Base-by-base conservation (phyloP, 2,888 invertebrate genomes). In the Argyresthia albistria region DNA sequence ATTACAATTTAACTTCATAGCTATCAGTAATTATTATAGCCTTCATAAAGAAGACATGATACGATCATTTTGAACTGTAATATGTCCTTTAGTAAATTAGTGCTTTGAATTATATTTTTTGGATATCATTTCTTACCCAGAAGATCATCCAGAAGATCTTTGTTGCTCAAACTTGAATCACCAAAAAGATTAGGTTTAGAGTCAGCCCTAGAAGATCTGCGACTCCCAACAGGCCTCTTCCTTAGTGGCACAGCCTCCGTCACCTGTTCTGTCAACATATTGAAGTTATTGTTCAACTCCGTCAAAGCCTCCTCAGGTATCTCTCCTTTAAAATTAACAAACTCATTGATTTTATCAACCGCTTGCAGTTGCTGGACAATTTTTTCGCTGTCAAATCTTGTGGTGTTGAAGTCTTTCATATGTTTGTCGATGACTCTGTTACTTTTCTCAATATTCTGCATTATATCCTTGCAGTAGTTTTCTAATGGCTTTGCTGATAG, bases 371-470 rank as follows among this genome's bases (percentile, higher is more conserved):
- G 83, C 52, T 88, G 74, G 0, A 88, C 73, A 7, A 90, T 57
- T 53, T 81, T 82, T 47, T 89, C 84, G 12, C 84, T 88, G 35
- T 89, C 88, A 14, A 75, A 70, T 61, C 75, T 78, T 0, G 84
- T 77, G 12, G 67, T 69, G 57, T 78, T 80, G 51, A 89, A 84
- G 49, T 83, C 80, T 56, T 82, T 80, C 60, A 88, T 78, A 55
- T 90, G 90, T 54, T 68, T 80, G 52, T 90, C 88, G 37, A 90
- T 88, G 1, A 83, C 73, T 70, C 79, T 77, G 55, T 63, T 77
- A 49, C 80, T 87, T 54, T 77, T 83, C 54, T 87, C 83, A 54
- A 86, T 80, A 53, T 84, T 83, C 51, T 79, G 74, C 1, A 87
- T 79, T 1, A 88, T 81, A 25, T 82, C 81, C 62, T 79, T 82